phyloP scores from a whole-genome alignment of 2,888 invertebrate genomes.

The Eretmocerus hayati region DNA sequence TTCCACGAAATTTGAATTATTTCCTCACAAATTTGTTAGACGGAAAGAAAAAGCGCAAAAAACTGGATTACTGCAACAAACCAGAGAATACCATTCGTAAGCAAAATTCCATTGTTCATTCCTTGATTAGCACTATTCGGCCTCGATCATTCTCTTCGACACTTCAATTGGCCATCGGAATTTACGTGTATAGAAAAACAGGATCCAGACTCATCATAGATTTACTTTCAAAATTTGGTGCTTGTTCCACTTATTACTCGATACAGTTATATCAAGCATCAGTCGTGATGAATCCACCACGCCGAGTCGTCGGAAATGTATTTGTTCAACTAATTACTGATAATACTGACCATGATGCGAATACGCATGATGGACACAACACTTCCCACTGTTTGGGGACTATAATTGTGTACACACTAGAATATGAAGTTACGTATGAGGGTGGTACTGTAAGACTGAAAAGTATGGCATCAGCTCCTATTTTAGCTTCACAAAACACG shows the following conservation, averaged over 20 bases:
- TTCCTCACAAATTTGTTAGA: not conserved
- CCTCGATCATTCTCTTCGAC: not conserved
- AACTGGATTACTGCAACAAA: not conserved
- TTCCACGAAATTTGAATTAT: not conserved
- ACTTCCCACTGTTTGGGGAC: conserved; percentile 10
- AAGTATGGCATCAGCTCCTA: not conserved
- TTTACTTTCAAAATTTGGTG: not conserved
- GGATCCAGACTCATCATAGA: not conserved
- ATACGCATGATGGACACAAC: conserved; percentile 4
- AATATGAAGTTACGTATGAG: not conserved
- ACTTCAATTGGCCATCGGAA: not conserved
- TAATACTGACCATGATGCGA: not conserved
- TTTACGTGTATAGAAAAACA: not conserved
- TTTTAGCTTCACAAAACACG: not conserved
- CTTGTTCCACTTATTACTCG: not conserved
- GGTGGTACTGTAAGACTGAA: not conserved
- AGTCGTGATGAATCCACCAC: not conserved
- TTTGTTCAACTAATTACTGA: not conserved
- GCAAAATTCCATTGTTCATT: not conserved
- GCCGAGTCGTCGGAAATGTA: not conserved
- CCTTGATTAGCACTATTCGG: not conserved
- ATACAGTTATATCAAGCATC: not conserved
- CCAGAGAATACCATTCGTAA: no score
- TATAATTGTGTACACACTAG: not conserved
- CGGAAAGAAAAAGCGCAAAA: not conserved